Percentiles rank a stretch among this genome's conserved stretches.
phyloP scores from a whole-genome alignment of 2,888 invertebrate genomes.

The Seira musarum region DNA sequence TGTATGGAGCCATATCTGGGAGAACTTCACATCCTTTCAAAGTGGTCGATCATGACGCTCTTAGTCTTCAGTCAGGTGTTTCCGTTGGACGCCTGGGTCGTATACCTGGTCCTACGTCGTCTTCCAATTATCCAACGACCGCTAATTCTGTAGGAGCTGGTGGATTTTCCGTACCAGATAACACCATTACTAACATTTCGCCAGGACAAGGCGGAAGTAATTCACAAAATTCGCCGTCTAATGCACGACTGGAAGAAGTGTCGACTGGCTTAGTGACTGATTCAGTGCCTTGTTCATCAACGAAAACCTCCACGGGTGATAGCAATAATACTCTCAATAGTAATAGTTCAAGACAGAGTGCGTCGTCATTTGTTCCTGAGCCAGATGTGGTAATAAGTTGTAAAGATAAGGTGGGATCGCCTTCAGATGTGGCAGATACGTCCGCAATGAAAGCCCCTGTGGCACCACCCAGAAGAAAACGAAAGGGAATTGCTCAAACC shows the following conservation, averaged over 20 bases:
- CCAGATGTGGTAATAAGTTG: slow-evolving; percentile 90
- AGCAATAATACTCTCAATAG: slow-evolving; percentile 28
- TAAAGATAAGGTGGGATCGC: slow-evolving; percentile 52
- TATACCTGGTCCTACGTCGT: slow-evolving; percentile 52
- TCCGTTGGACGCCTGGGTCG: slow-evolving; percentile 86
- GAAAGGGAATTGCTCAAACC: slow-evolving; percentile 44
- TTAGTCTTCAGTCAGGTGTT: slow-evolving; percentile 91
- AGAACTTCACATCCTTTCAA: slow-evolving; percentile 72
- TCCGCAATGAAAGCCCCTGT: slow-evolving; percentile 74
- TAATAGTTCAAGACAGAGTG: slow-evolving; percentile 9
- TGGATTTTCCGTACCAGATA: background rate
- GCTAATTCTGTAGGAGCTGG: background rate
- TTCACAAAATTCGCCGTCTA: slow-evolving; percentile 61
- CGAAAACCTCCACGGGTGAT: background rate
- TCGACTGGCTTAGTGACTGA: slow-evolving; percentile 39
- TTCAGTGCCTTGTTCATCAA: slow-evolving; percentile 47
- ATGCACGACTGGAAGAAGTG: background rate
- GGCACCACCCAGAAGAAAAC: slow-evolving; percentile 85
- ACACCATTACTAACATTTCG: slow-evolving; percentile 1
- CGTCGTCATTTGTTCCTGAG: slow-evolving; percentile 74
- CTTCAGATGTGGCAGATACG: slow-evolving; percentile 2
- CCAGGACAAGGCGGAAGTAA: slow-evolving; percentile 62
- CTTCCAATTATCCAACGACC: slow-evolving; percentile 46
- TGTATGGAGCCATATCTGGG: slow-evolving; percentile 75
- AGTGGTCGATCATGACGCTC: slow-evolving; percentile 89